phyloP scores from a whole-genome alignment of 2,888 invertebrate genomes.

The Siphlonurus alternatus region DNA sequence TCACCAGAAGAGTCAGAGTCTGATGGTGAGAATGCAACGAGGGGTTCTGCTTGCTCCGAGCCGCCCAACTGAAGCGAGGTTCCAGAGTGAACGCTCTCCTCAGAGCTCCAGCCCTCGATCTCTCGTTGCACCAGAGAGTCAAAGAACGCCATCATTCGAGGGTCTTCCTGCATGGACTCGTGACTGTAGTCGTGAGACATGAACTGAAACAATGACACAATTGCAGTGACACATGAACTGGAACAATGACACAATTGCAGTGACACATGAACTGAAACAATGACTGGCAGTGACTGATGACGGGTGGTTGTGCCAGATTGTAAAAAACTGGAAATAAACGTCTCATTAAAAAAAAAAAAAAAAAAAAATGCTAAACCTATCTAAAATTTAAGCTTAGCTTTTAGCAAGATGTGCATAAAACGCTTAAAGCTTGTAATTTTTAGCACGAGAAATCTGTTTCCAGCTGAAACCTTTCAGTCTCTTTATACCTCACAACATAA shows the following conservation, averaged over 20 bases:
- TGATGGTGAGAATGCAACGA: background rate
- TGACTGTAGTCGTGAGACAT: conserved; percentile 80
- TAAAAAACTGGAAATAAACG: background rate
- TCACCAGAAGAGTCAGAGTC: background rate
- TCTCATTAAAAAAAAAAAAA: background rate
- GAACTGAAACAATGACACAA: conserved; percentile 30
- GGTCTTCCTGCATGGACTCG: conserved; percentile 76
- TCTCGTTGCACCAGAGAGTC: conserved; percentile 85
- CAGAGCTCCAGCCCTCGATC: conserved; percentile 49
- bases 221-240: conserved; percentile 53
- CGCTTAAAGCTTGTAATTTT: too few species aligned
- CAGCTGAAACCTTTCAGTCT: too few species aligned
- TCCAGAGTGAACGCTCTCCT: conserved; percentile 13
- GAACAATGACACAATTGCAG: conserved; percentile 15
- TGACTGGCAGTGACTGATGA: conserved; percentile 42
- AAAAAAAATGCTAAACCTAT: too few species aligned
- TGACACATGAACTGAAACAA: conserved; percentile 54
- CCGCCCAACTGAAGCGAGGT: background rate
- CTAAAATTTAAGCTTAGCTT: too few species aligned
- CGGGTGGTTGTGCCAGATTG: background rate
- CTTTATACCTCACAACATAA: too few species aligned
- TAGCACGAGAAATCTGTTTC: too few species aligned
- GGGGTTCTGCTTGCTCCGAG: background rate
- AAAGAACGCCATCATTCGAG: conserved; percentile 93
- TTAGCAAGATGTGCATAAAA: too few species aligned